Evolutionary conservation across 2,113 vertebrate genomes (phyloP).

Genomic region (Trochalopteron elliotii): DNA sequence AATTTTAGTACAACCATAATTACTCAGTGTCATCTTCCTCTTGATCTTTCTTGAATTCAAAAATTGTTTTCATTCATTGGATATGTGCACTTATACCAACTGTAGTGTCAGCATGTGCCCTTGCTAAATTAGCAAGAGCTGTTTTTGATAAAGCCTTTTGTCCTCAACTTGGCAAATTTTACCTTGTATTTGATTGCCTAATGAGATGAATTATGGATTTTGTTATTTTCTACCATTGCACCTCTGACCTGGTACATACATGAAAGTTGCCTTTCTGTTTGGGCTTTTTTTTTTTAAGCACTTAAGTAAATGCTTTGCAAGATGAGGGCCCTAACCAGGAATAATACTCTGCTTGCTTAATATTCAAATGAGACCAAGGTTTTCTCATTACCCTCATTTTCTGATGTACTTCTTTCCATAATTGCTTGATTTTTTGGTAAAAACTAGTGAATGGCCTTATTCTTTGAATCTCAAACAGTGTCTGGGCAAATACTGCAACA

Average conservation of each 20-base stretch:
- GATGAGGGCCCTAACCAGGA: neutral
- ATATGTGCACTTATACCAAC: neutral
- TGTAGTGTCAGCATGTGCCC: neutral
- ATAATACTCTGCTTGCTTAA: neutral
- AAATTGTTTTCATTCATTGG: neutral
- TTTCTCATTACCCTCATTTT: neutral
- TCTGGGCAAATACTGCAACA: neutral
- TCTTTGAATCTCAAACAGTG: neutral
- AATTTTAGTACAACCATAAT: neutral
- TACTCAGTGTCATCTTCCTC: neutral
- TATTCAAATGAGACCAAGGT: neutral
- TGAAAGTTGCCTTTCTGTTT: neutral
- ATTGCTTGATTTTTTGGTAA: neutral
- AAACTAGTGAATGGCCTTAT: neutral
- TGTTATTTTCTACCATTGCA: neutral
- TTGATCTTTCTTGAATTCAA: neutral
- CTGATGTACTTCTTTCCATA: neutral
- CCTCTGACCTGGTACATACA: neutral
- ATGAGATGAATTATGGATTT: neutral
- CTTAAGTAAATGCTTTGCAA: neutral
- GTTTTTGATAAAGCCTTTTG: neutral
- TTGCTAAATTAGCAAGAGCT: neutral
- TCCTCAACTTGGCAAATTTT: neutral
- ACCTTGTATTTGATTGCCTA: neutral
- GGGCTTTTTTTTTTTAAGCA: neutral